These are phyloP conservation scores for Ametastegia equiseti DNA, from an alignment of 2,888 invertebrate genomes.

Conservation along the genomic window DNA sequence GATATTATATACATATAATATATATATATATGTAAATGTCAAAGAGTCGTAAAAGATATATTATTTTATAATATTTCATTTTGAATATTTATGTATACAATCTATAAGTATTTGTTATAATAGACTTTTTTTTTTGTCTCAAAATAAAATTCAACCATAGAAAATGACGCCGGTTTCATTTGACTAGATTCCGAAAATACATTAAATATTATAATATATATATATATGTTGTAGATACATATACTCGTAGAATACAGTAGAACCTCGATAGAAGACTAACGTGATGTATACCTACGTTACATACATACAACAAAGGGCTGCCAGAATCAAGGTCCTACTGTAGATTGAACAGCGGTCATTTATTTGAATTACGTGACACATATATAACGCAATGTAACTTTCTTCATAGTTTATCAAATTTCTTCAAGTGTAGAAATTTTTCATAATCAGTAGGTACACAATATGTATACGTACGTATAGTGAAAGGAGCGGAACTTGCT, in stretches of 20 bases:
- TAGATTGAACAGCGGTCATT: conserved; percentile 30
- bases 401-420: conserved; percentile 9
- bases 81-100: conserved; percentile 54
- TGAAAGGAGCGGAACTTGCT: not conserved
- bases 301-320: not conserved
- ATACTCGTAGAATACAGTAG: conserved; percentile 26
- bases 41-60: conserved; percentile 35
- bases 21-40: too few species aligned
- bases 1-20: conserved; percentile 13
- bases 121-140: not conserved
- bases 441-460: conserved; percentile 6
- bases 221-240: conserved; percentile 36
- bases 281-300: too few species aligned
- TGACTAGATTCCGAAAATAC: conserved; percentile 34
- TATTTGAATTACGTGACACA: conserved; percentile 34
- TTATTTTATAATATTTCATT: conserved; percentile 55
- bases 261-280: not conserved
- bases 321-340: conserved; percentile 11
- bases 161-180: conserved; percentile 14
- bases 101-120: conserved; percentile 42
- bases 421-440: conserved; percentile 28
- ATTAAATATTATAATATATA: conserved; percentile 30
- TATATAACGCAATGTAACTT: conserved; percentile 19
- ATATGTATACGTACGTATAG: not conserved
- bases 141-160: conserved; percentile 32